Evolutionary conservation across 1,140 invertebrate species (phyloP).

Genomic region (Sarcophaga peregrina): DNA sequence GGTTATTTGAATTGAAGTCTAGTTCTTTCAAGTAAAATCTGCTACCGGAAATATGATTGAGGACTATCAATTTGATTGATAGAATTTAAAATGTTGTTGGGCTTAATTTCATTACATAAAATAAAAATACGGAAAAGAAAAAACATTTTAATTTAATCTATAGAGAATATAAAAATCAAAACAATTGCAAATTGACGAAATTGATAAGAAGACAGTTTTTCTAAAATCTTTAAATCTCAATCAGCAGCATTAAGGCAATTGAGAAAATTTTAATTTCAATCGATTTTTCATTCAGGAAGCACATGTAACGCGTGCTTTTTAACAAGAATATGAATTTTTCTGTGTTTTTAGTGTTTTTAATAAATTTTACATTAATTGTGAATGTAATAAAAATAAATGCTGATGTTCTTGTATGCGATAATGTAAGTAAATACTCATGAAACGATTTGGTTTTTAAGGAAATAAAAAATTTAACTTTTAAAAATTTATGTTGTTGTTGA

Average conservation of each 20-base stretch:
- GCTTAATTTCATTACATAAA: too few relatives aligned
- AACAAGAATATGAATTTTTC: background rate
- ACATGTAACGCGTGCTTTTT: background rate
- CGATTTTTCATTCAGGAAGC: background rate
- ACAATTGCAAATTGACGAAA: background rate
- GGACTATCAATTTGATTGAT: too few relatives aligned
- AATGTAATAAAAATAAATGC: background rate
- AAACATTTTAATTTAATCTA: too few relatives aligned
- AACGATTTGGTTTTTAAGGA: too few relatives aligned
- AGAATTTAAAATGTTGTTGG: too few relatives aligned
- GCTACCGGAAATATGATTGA: too few relatives aligned
- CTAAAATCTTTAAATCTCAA: background rate
- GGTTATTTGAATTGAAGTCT: too few relatives aligned
- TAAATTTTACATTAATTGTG: background rate
- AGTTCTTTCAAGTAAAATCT: too few relatives aligned
- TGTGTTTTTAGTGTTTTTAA: background rate
- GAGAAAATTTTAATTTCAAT: background rate
- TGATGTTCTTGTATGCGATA: background rate
- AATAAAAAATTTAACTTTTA: too few relatives aligned
- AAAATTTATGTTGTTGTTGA: too few relatives aligned
- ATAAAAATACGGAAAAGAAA: too few relatives aligned
- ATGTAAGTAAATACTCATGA: background rate
- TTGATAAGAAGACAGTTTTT: conserved; percentile 1
- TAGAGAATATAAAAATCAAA: background rate
- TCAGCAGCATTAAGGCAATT: too few relatives aligned